Evolutionary conservation across 53 echinoderm and acorn worm species (phyloP).

Genomic region (Patiria pectinifera): DNA sequence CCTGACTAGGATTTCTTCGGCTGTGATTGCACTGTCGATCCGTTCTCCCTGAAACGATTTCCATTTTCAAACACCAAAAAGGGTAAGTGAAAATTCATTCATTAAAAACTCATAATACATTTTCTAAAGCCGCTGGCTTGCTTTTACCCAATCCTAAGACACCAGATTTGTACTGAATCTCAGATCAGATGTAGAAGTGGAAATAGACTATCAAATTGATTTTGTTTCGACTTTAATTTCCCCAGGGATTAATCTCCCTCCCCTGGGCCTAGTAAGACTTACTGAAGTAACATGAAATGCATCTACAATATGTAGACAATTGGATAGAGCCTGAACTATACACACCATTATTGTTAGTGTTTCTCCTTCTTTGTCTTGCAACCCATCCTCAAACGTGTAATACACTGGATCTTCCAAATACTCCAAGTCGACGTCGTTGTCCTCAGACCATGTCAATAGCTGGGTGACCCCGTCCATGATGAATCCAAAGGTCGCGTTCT

Average conservation of each 20-base stretch:
- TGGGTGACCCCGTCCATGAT: slow-evolving; percentile 53
- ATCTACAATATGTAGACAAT: background rate
- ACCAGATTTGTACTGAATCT: no score
- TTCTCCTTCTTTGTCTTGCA: background rate
- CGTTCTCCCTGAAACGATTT: background rate
- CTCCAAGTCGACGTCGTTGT: slow-evolving; percentile 14
- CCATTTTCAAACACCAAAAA: background rate
- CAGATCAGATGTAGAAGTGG: no score
- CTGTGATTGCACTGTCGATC: slow-evolving; percentile 28
- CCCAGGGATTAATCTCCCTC: no score
- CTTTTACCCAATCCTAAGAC: no score
- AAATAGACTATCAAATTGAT: no score
- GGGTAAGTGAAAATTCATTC: background rate
- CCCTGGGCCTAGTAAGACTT: no score
- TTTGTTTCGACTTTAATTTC: no score
- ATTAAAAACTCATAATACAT: background rate
- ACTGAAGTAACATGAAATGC: no score
- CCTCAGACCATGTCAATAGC: slow-evolving; percentile 1
- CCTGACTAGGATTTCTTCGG: background rate
- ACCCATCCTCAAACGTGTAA: slow-evolving; percentile 14
- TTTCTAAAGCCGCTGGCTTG: background rate
- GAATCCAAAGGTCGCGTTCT: slow-evolving; percentile 32
- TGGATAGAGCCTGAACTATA: background rate
- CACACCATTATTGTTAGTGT: background rate
- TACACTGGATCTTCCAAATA: slow-evolving; percentile 47